phyloP scores from a whole-genome alignment of 2,888 invertebrate species.

The Isoperla grammatica region DNA sequence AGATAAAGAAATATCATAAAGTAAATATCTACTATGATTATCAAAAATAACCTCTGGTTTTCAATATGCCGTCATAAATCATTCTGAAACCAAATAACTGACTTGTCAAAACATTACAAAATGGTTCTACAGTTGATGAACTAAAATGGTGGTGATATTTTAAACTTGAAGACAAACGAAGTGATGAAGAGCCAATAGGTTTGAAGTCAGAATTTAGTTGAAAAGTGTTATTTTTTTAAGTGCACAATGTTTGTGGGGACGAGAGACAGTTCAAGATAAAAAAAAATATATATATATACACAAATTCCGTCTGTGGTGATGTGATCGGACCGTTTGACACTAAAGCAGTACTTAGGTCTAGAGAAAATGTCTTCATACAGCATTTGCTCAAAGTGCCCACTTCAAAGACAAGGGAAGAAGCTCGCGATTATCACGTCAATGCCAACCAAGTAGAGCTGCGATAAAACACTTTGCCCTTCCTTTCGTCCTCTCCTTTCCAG shows the following conservation, averaged over 20 bases:
- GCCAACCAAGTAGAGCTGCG: neutral
- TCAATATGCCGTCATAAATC: too few relatives aligned
- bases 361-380: neutral
- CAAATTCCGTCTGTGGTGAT: constrained; percentile 17
- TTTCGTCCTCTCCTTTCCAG: too few relatives aligned
- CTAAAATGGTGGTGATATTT: neutral
- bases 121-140: constrained; percentile 6
- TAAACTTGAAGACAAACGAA: neutral
- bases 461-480: too few relatives aligned
- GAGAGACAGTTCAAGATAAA: too few relatives aligned
- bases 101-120: neutral
- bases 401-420: constrained; percentile 8
- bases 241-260: constrained; percentile 9
- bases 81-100: too few relatives aligned
- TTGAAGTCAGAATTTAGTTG: constrained; percentile 1
- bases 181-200: neutral
- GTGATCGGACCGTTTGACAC: neutral
- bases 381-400: constrained; percentile 3
- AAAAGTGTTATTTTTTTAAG: constrained; percentile 5
- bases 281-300: neutral
- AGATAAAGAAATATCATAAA: too few relatives aligned
- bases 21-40: too few relatives aligned
- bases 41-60: too few relatives aligned
- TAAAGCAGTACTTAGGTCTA: too few relatives aligned
- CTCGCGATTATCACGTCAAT: constrained; percentile 7